phyloP scores from a whole-genome alignment of 2,113 vertebrate species.

The Crotophaga sulcirostris region DNA sequence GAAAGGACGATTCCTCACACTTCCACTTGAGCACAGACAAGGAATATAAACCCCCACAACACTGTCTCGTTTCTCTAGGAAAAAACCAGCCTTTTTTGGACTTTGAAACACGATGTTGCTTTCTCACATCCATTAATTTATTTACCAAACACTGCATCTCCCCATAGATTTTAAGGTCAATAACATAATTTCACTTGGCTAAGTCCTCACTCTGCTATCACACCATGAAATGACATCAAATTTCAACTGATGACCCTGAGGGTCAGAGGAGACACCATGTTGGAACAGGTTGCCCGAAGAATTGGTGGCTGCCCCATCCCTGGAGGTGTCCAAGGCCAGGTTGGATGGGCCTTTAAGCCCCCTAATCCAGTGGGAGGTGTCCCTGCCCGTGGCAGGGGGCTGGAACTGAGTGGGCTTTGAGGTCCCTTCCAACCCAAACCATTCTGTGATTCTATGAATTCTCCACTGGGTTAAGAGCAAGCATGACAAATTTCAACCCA shows the following conservation, averaged over 20 bases:
- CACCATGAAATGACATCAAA: too few species aligned
- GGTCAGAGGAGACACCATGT: too few species aligned
- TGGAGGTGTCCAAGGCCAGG: too few species aligned
- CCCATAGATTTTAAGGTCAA: background rate
- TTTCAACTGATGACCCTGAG: too few species aligned
- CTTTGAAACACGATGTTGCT: background rate
- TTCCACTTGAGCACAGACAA: background rate
- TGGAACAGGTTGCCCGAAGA: too few species aligned
- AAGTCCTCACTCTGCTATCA: background rate
- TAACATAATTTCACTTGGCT: background rate
- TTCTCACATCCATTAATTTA: constrained; percentile 4
- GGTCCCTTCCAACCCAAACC: too few species aligned
- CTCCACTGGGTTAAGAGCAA: constrained; percentile 22
- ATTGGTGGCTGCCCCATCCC: too few species aligned
- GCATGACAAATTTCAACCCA: constrained; percentile 31
- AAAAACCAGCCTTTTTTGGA: accelerated
- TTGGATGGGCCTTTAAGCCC: too few species aligned
- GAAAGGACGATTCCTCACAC: background rate
- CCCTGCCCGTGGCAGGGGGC: too few species aligned
- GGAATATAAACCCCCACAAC: background rate
- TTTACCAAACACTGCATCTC: background rate
- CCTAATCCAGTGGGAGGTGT: too few species aligned
- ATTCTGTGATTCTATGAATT: background rate
- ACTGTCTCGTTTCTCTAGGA: background rate
- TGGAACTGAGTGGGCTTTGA: too few species aligned